Evolutionary conservation across 2,888 invertebrate species (phyloP).

Genomic region (Nasonia oneida): DNA sequence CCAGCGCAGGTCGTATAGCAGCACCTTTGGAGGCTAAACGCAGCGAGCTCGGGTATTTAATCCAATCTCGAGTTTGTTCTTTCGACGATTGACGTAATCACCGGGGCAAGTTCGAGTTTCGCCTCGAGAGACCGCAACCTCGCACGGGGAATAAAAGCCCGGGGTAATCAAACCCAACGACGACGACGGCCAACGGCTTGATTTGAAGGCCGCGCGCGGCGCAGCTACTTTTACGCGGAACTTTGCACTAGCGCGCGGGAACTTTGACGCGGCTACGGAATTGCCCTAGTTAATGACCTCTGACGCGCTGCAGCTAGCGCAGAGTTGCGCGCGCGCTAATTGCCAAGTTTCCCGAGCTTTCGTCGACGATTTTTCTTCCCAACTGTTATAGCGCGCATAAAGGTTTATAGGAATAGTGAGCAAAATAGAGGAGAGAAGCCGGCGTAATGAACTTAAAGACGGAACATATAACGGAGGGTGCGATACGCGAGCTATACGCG

Average conservation of each 20-base stretch:
- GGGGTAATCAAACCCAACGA: slow-evolving; percentile 54
- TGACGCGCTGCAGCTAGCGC: not conserved
- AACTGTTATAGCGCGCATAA: not conserved
- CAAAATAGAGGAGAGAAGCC: not conserved
- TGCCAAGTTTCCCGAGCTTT: slow-evolving; percentile 39
- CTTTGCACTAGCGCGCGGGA: slow-evolving; percentile 18
- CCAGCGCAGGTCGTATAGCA: slow-evolving; percentile 57
- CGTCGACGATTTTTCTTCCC: not conserved
- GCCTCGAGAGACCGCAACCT: not conserved
- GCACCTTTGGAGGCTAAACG: slow-evolving; percentile 69
- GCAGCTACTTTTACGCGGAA: slow-evolving; percentile 31
- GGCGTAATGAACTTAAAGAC: not conserved
- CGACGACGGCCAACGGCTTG: slow-evolving; percentile 21
- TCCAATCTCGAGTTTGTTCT: slow-evolving; percentile 78
- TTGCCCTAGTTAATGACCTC: slow-evolving; percentile 47
- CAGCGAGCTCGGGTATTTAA: slow-evolving; percentile 71
- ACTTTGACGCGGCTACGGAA: slow-evolving; percentile 15
- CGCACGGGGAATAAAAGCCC: slow-evolving; percentile 49
- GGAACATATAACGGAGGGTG: not conserved
- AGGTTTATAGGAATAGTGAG: not conserved
- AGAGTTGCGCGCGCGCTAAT: slow-evolving; percentile 34
- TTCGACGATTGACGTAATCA: slow-evolving; percentile 78
- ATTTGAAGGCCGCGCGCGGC: slow-evolving; percentile 46
- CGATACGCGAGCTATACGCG: not conserved
- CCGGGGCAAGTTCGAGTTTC: slow-evolving; percentile 69